Evolutionary conservation across 2,113 vertebrate genomes (phyloP).

Genomic region (Percina caprodes): DNA sequence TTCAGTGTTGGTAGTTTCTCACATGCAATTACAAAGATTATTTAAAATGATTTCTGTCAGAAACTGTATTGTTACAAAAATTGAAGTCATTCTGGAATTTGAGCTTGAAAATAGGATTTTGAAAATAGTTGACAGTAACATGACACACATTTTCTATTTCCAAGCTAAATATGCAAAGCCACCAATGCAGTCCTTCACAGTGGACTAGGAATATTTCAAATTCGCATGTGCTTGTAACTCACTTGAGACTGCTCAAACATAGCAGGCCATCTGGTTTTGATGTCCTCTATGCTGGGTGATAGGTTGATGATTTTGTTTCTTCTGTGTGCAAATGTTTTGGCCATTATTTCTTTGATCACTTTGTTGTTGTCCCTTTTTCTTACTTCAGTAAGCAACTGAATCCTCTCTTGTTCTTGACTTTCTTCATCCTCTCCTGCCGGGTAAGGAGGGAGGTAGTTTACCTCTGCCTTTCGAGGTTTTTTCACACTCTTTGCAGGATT

Average conservation of each 20-base stretch:
- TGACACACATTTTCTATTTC: not conserved
- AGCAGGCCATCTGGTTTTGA: constrained; percentile 30
- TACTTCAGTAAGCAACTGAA: too few species aligned
- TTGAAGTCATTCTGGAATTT: not conserved
- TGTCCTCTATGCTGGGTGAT: constrained; percentile 8
- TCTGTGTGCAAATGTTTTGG: too few species aligned
- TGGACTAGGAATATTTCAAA: not conserved
- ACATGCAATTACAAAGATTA: too few species aligned
- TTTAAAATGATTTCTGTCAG: too few species aligned
- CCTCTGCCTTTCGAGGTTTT: too few species aligned
- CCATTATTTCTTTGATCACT: too few species aligned
- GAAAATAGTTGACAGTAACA: not conserved
- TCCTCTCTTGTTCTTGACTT: too few species aligned
- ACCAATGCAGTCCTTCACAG: not conserved
- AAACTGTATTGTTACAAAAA: not conserved
- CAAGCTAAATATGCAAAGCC: not conserved
- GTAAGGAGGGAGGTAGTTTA: too few species aligned
- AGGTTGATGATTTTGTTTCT: not conserved
- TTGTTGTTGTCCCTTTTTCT: too few species aligned
- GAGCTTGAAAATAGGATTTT: not conserved
- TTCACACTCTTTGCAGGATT: too few species aligned
- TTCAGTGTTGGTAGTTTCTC: too few species aligned
- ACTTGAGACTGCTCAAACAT: constrained; percentile 23
- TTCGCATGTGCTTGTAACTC: not conserved
- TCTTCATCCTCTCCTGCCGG: too few species aligned